Conservation (phyloP, 2,797 vertebrate genomes). For the Hyperoplus immaculatus region DNA sequence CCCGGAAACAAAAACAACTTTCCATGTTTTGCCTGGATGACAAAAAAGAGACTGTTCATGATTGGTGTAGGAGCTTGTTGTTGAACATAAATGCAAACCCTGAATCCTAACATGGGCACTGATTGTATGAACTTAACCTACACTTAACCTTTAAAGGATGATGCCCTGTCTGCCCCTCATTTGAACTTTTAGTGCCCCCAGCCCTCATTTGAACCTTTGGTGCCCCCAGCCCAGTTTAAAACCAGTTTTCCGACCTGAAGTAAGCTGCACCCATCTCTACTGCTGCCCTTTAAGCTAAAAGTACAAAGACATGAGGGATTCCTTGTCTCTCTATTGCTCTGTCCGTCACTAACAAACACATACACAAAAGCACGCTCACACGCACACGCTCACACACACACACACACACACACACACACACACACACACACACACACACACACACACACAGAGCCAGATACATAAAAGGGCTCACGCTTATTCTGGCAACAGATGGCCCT, state of each 20-base stretch:
- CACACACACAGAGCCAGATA: slow-evolving; percentile 74
- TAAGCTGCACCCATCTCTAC: slow-evolving; percentile 53
- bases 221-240: slow-evolving; percentile 49
- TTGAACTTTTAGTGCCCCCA: slow-evolving; percentile 61
- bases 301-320: slow-evolving; percentile 60
- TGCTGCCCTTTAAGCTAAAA: slow-evolving; percentile 75
- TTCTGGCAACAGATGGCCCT: slow-evolving; percentile 87
- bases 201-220: slow-evolving; percentile 59
- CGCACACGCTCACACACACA: slow-evolving; percentile 42
- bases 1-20: slow-evolving; percentile 71
- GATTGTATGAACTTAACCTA: slow-evolving; percentile 6
- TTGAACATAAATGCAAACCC: not conserved
- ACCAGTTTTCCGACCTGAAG: slow-evolving; percentile 32
- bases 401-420: slow-evolving; percentile 12
- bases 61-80: slow-evolving; percentile 28
- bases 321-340: slow-evolving; percentile 46
- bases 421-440: slow-evolving; percentile 74
- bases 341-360: slow-evolving; percentile 47
- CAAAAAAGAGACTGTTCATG: slow-evolving; percentile 45
- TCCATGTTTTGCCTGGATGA: slow-evolving; percentile 57
- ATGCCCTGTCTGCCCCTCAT: slow-evolving; percentile 21
- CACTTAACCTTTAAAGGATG: slow-evolving; percentile 16
- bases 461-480: slow-evolving; percentile 84
- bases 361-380: slow-evolving; percentile 19
- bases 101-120: not conserved